Evolutionary conservation across 2,113 vertebrate genomes (phyloP), one percentile per base, ranked within the genome.

Genomic region (Hylia prasina): DNA sequence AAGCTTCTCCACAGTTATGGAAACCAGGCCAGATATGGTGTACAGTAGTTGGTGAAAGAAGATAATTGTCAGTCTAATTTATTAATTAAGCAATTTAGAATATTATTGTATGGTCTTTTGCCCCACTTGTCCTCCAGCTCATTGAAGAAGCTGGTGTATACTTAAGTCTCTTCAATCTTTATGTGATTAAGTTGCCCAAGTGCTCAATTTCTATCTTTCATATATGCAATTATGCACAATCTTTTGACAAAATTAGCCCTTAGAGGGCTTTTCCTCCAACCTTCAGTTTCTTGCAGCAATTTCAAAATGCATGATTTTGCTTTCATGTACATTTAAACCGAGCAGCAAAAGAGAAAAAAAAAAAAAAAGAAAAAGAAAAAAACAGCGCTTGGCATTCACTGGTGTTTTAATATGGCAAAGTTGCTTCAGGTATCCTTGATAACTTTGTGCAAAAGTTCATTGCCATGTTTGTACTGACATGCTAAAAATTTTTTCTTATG

Each of bases 321-420:
- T 97, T 96, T 90, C 85, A 72, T 53, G 28, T 61, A 63, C 66
- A 83, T 89, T 94, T 90, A 58, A 95, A 82, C 42, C 39, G 75
- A 94, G 40, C 70, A 72, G 48, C 11, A 40, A 30, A 13, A 25
- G 22, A 8, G 15, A 11, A 42, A 60, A 39, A 69, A 64, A 13
- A 65, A 44, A 19, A 44, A 23, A 33, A 37, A 9, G 2, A n/a
- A 31, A 51, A 64, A 4, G 0, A 3, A 13, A 13, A 86, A 94
- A 92, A 89, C 40, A 35, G 33, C 8, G 65, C 89, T 95, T 85
- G 88, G 76, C 79, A 65, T 92, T 86, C 78, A 61, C 78, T 82
- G 11, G 87, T 96, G 91, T 94, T 94, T 77, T 58, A 65, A 19
- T 89, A 93, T 97, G 88, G 73, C 85, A 80, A 85, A 83, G 33